Conservation (phyloP, 2,888 invertebrate genomes). For the Trileptium ribeirensis region DNA sequence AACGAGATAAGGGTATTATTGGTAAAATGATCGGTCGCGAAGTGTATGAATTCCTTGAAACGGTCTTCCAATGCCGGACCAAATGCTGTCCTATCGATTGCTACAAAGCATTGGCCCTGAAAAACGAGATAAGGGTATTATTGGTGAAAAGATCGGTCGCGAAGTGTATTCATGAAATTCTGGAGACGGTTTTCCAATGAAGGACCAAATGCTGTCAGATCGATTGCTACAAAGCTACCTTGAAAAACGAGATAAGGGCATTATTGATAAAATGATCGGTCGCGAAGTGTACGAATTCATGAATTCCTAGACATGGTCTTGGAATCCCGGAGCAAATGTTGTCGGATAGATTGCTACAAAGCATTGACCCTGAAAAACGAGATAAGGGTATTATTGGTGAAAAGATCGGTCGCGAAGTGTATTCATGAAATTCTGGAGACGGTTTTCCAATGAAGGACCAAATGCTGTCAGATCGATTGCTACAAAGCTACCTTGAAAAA, state of each 20-base stretch:
- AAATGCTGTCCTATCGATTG: constrained; percentile 73
- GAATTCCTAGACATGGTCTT: constrained; percentile 65
- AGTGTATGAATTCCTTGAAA: constrained; percentile 64
- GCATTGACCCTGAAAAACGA: constrained; percentile 69
- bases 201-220: constrained; percentile 49
- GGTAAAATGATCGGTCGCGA: too few species aligned
- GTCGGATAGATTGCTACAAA: constrained; percentile 78
- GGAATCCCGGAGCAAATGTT: constrained; percentile 72
- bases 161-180: constrained; percentile 45
- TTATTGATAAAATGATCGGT: too few species aligned
- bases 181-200: constrained; percentile 45
- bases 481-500: constrained; percentile 60
- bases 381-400: constrained; percentile 38
- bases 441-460: constrained; percentile 44
- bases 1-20: too few species aligned
- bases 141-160: too few species aligned
- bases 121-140: too few species aligned
- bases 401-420: constrained; percentile 43
- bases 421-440: constrained; percentile 46
- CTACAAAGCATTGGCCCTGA: constrained; percentile 77
- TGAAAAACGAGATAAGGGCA: too few species aligned
- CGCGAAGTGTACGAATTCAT: too few species aligned
- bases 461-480: constrained; percentile 49
- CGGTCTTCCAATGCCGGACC: constrained; percentile 71
- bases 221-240: constrained; percentile 49